These are phyloP conservation scores for Plusia festucae DNA, from an alignment of 2,888 invertebrate species.

Conservation along the genomic window DNA sequence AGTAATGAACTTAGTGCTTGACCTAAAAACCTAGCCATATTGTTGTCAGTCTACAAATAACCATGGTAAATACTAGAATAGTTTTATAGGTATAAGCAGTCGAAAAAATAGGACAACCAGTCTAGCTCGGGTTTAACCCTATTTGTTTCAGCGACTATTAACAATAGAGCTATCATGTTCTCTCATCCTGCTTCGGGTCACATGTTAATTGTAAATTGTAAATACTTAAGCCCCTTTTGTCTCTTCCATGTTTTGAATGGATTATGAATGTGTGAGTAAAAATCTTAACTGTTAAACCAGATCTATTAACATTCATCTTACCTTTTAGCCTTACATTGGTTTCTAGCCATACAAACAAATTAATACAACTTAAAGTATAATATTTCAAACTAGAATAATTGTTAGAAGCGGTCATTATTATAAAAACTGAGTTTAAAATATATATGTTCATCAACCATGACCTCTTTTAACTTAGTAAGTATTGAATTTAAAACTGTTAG, in stretches of 20 bases:
- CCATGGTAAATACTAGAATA: neutral
- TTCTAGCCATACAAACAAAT: too few species aligned
- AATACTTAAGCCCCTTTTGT: neutral
- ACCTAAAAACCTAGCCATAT: neutral
- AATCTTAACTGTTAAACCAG: too few species aligned
- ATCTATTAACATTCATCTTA: too few species aligned
- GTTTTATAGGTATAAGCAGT: neutral
- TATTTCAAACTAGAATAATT: too few species aligned
- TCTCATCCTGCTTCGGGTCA: conserved; percentile 4
- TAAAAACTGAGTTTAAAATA: too few species aligned
- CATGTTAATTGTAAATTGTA: conserved; percentile 4
- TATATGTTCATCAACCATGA: neutral
- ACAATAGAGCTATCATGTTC: conserved; percentile 1
- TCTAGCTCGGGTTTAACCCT: conserved; percentile 3
- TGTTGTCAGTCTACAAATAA: neutral
- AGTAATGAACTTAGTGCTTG: neutral
- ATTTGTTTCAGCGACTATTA: neutral
- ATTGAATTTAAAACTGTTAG: neutral
- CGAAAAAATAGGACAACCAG: conserved; percentile 1
- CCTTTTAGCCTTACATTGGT: too few species aligned
- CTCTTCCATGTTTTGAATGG: neutral
- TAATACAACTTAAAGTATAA: too few species aligned
- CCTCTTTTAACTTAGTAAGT: neutral
- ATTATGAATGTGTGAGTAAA: neutral
- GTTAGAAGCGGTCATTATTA: too few species aligned